These are phyloP conservation scores for Catagonus wagneri DNA, from an alignment of 2,113 vertebrate species.

Conservation along the genomic window DNA sequence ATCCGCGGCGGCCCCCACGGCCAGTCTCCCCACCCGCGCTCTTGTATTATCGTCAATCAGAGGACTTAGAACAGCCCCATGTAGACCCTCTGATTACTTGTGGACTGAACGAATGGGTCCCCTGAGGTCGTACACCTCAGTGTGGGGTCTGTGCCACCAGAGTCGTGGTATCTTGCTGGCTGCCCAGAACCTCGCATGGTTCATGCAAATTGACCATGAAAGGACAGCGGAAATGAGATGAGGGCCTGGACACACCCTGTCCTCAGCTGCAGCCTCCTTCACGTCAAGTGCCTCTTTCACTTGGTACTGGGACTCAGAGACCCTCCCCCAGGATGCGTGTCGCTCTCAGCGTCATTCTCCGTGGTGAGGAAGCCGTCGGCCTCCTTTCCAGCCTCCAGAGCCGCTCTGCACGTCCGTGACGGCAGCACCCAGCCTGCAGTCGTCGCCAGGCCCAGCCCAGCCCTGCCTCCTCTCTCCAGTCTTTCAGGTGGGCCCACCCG, in stretches of 20 bases:
- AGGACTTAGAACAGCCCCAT: background rate
- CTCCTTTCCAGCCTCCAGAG: background rate
- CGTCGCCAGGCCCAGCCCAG: background rate
- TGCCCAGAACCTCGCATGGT: background rate
- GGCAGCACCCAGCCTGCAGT: background rate
- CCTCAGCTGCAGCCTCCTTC: background rate
- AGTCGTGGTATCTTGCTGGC: background rate
- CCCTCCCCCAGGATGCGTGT: too few relatives aligned
- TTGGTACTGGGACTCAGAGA: background rate
- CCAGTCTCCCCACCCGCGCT: background rate
- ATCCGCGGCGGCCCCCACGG: background rate
- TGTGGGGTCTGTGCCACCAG: background rate
- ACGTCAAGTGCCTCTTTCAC: background rate
- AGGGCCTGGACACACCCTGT: background rate
- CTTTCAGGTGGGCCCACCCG: background rate
- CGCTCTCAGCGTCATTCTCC: background rate
- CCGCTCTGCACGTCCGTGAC: rapidly evolving
- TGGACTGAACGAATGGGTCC: background rate
- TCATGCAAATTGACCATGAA: background rate
- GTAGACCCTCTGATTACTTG: background rate
- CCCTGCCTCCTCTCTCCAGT: background rate
- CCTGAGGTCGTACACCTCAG: background rate
- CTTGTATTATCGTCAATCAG: background rate
- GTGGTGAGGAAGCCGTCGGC: background rate
- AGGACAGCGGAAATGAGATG: background rate